Percentiles rank a stretch among this genome's conserved stretches.
Conservation (phyloP, 2,797 vertebrate species). For the Potorous gilbertii region DNA sequence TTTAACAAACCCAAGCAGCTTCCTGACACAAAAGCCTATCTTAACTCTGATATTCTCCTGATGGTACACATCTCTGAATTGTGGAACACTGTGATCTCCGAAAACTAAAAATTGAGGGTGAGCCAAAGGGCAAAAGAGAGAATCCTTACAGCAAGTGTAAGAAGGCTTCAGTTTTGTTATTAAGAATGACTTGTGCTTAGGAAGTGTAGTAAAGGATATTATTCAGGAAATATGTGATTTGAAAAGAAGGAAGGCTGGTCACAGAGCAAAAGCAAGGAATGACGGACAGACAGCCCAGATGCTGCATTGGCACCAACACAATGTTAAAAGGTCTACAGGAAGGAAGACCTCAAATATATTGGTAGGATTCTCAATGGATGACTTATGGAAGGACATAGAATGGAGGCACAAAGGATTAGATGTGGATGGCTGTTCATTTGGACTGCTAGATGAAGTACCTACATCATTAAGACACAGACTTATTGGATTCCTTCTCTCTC, state of each 20-base stretch:
- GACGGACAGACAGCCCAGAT: not conserved
- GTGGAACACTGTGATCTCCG: not conserved
- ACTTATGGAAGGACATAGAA: not conserved
- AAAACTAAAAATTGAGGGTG: not conserved
- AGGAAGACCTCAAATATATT: not conserved
- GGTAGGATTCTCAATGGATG: not conserved
- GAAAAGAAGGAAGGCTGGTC: not conserved
- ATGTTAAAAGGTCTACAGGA: not conserved
- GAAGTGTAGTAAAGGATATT: not conserved
- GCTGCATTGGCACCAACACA: not conserved
- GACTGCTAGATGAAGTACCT: not conserved
- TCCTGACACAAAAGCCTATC: not conserved
- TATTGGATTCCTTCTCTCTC: not conserved
- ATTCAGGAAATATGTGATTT: not conserved
- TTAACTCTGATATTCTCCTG: not conserved
- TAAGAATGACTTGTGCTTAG: not conserved
- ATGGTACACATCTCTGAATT: not conserved
- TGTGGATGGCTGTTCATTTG: not conserved
- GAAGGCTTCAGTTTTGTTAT: conserved; percentile 6
- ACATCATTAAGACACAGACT: not conserved
- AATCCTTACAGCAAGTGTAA: not conserved
- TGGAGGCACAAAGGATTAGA: not conserved
- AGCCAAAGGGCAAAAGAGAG: not conserved
- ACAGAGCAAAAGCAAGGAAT: not conserved
- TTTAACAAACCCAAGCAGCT: not conserved